Evolutionary conservation across 2,113 vertebrate species (phyloP), one percentile per base, ranked within the genome.

Genomic region (Cyanoderma ruficeps): DNA sequence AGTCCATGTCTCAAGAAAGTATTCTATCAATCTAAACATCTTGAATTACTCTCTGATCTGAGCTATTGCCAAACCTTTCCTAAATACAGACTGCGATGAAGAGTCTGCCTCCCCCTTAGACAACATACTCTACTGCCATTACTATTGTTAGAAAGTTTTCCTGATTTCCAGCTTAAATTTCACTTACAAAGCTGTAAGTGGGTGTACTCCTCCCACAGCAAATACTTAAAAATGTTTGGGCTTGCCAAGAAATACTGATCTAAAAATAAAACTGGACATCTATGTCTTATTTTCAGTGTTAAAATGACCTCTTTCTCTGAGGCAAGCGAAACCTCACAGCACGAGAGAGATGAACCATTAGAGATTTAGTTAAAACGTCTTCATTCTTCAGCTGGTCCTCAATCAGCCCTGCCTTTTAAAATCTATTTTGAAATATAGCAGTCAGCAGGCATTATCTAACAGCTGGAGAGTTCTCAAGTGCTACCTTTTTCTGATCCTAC

Each of bases 91-190:
- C 82, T 68, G 44, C 7, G 33, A 60, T 79, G 30, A 52, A 31
- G n/a, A 70, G 39, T 71, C 84, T 78, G 27, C 70, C 47, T 91
- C 50, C 74, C 31, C 56, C 53, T 83, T 87, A 85, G 61, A 35
- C 75, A 60, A 35, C 0, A 2, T 57, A 65, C 46, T 88, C 30
- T 53, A 49, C 63, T 82, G 20, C 27, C 2, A 16, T 79, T 71
- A 28, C 79, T 95, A 75, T 75, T 94, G 56, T 89, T 91, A 80
- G 83, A 80, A 91, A 76, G 41, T 85, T 95, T 93, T 88, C 37
- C 71, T 53, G 8, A 80, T 76, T 93, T 91, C 46, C 53, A 91
- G 28, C 75, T 87, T 94, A 60, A 65, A 83, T 85, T 90, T 93
- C 78, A 64, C 46, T 50, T 53, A 79, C 33, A 35, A 91, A 64